Evolutionary conservation across 1,140 invertebrate species (phyloP).

Genomic region (Papilio glaucus): DNA sequence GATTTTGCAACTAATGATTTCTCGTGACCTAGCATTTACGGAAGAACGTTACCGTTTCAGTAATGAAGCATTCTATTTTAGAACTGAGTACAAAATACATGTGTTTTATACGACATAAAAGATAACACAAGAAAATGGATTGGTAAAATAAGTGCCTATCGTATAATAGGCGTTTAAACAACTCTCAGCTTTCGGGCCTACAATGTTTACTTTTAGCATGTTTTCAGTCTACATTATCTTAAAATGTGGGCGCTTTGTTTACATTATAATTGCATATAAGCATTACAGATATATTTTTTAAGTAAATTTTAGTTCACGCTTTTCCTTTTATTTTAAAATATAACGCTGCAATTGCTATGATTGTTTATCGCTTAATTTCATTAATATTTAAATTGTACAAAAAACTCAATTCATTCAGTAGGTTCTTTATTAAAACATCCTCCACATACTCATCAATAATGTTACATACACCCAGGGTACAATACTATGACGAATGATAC

Average conservation of each 20-base stretch:
- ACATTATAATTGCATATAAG: too few relatives aligned
- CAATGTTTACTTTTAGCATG: too few relatives aligned
- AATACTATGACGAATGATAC: constrained; percentile 64
- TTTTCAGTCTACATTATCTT: too few relatives aligned
- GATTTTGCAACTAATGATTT: not conserved
- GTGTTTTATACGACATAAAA: not conserved
- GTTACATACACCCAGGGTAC: constrained; percentile 76
- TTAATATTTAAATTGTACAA: too few relatives aligned
- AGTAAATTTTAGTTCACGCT: too few relatives aligned
- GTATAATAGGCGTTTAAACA: too few relatives aligned
- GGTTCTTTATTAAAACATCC: constrained; percentile 82
- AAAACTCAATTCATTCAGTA: constrained; percentile 52
- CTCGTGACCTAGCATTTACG: not conserved
- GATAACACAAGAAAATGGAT: not conserved
- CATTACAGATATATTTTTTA: too few relatives aligned
- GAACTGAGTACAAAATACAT: not conserved
- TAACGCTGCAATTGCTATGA: too few relatives aligned
- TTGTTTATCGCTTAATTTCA: too few relatives aligned
- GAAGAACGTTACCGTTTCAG: not conserved
- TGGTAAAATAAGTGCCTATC: not conserved
- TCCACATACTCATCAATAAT: constrained; percentile 68
- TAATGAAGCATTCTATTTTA: constrained; percentile 1
- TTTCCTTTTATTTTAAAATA: too few relatives aligned
- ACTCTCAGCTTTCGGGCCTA: too few relatives aligned
- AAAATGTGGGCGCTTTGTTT: too few relatives aligned